Evolutionary conservation across 1,140 invertebrate species (phyloP), one percentile per base, ranked within the genome.

Genomic region (Drepana arcuata): DNA sequence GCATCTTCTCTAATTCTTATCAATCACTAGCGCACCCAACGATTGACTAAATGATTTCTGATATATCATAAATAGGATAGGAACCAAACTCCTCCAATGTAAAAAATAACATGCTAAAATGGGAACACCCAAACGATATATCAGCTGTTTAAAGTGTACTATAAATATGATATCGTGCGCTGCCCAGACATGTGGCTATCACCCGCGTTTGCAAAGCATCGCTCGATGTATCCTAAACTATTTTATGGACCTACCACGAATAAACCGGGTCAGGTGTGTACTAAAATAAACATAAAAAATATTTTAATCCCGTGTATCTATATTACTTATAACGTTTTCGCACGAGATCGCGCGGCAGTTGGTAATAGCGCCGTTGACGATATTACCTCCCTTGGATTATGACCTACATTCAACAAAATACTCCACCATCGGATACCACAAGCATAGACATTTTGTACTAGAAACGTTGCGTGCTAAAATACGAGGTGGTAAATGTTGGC

Each of bases 211-310:
- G 39, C 37, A 12, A 33, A 42, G 42, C 33, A 39, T 48, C 12
- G 35, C 30, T 28, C 23, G 31, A 41, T 15, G 34, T 21, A 41
- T 36, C 32, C 39, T 53, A 41, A 44, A 53, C 50, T 30, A 23
- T 45, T 53, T 57, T 48, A 56, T 56, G 43, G 41, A 39, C 38
- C 29, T 30, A 38, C 43, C 38, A 31, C 31, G 32, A 23, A 31
- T 12, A 28, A 52, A 48, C 41, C 33, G 45, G 47, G 50, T 41
- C 50, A 38, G 23, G 16, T 14, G 26, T 38, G 15, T 40, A 36
- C 47, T 54, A 50, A 51, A 59, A 59, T 59, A 59, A 49, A 40
- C 38, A 16, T 47, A 44, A 48, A 41, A 52, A 47, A 24, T 36
- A 40, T 45, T 37, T 57, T 49, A 45, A 47, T 49, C 34, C 26